Conservation (phyloP, 2,888 invertebrate genomes). For the Polydrusus cervinus region DNA sequence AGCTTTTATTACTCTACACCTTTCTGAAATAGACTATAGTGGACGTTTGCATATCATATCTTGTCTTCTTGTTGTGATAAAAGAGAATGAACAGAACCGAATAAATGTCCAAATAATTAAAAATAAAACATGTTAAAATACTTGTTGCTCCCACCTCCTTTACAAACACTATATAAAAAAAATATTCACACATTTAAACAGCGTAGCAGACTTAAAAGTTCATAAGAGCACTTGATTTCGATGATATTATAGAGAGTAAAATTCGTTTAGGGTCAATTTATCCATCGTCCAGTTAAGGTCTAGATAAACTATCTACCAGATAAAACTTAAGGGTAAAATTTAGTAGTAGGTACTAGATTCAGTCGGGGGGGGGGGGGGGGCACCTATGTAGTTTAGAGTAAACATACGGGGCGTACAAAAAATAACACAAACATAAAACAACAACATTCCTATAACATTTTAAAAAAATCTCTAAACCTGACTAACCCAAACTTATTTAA, state of each 20-base stretch:
- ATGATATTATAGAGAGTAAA: conserved; percentile 45
- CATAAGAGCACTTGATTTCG: conserved; percentile 54
- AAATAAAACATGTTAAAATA: no score
- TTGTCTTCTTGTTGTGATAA: no score
- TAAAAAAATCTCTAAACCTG: no score
- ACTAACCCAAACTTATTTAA: no score
- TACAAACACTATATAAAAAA: conserved; percentile 35
- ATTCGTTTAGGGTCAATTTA: conserved; percentile 12
- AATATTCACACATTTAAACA: conserved; percentile 48
- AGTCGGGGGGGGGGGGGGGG: no score
- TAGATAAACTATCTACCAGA: neutral
- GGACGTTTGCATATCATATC: no score
- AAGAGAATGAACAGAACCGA: no score
- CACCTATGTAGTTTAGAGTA: neutral
- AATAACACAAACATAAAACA: neutral
- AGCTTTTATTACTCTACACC: no score
- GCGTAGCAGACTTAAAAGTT: conserved; percentile 49
- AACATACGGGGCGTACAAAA: neutral
- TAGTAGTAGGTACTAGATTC: conserved; percentile 19
- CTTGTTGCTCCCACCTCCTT: conserved; percentile 24
- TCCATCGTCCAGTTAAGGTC: conserved; percentile 14
- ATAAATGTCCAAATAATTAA: no score
- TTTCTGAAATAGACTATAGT: no score
- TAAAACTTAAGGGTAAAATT: neutral
- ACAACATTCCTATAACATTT: no score